Percentiles rank a stretch among this genome's conserved stretches.
Conservation (phyloP, 2,888 invertebrate genomes). For the Sthenelais limicola region DNA sequence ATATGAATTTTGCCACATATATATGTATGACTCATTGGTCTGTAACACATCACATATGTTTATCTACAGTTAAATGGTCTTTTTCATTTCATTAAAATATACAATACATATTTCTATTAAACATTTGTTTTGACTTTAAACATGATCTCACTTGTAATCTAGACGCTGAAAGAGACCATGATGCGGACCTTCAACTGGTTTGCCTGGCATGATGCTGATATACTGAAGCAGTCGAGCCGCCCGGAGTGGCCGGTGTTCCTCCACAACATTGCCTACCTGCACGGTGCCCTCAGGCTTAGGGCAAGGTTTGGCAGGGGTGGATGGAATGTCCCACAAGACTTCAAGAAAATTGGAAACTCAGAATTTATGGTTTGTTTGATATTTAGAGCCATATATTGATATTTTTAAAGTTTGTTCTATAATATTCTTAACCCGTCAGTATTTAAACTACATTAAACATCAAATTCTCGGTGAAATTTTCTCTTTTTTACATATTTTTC, state of each 20-base stretch:
- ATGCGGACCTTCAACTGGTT: constrained; percentile 65
- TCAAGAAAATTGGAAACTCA: constrained; percentile 60
- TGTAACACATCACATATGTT: not conserved
- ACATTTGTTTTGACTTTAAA: not conserved
- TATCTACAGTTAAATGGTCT: not conserved
- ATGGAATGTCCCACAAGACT: constrained; percentile 68
- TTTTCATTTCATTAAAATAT: no score
- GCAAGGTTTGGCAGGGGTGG: constrained; percentile 67
- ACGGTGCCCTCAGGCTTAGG: constrained; percentile 68
- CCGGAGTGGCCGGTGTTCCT: constrained; percentile 70
- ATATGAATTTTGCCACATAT: no score
- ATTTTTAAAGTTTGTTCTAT: no score
- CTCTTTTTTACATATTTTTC: no score
- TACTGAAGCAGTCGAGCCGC: constrained; percentile 63
- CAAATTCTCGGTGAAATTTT: no score
- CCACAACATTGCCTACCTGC: constrained; percentile 71
- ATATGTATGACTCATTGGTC: no score
- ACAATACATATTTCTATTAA: no score
- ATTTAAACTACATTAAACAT: no score
- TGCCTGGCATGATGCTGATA: constrained; percentile 67
- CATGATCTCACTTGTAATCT: constrained; percentile 4
- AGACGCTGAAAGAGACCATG: constrained; percentile 70
- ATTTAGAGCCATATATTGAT: no score
- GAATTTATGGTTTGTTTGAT: constrained; percentile 66
- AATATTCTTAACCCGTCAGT: no score